Conservation (phyloP, 2,797 vertebrate genomes). For the Malurus splendens region DNA sequence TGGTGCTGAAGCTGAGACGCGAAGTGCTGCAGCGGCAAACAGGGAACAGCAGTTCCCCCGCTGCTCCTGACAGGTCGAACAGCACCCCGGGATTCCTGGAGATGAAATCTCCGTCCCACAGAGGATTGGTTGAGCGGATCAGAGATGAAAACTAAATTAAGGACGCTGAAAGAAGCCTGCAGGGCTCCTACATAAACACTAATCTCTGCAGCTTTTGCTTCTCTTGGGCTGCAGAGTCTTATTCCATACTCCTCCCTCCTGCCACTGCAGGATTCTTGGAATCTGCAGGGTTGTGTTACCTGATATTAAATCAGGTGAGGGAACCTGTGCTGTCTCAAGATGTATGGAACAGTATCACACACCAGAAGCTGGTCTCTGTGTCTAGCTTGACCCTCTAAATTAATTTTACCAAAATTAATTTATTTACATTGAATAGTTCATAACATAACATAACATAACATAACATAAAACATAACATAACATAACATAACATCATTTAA, state of each 20-base stretch:
- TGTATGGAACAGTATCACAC: neutral
- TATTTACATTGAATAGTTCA: neutral
- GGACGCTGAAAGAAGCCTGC: neutral
- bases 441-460: neutral
- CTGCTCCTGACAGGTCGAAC: neutral
- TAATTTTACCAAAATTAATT: neutral
- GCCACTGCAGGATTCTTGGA: neutral
- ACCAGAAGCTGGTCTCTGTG: neutral
- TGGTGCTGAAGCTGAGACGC: neutral
- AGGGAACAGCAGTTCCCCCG: neutral
- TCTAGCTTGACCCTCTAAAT: neutral
- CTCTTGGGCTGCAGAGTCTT: neutral
- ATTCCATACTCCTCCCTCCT: neutral
- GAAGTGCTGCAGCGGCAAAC: neutral
- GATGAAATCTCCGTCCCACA: neutral
- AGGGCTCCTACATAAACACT: neutral
- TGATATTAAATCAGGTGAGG: neutral
- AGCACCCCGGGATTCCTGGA: neutral
- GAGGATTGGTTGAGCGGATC: neutral
- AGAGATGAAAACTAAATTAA: neutral
- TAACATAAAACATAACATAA: neutral
- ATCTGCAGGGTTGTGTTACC: neutral
- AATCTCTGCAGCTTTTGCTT: conserved; percentile 1
- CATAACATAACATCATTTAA: neutral
- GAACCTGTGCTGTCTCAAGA: neutral